Evolutionary conservation across 2,797 vertebrate genomes (phyloP), one percentile per base, ranked within the genome.

Genomic region (Sandelia bainsii): DNA sequence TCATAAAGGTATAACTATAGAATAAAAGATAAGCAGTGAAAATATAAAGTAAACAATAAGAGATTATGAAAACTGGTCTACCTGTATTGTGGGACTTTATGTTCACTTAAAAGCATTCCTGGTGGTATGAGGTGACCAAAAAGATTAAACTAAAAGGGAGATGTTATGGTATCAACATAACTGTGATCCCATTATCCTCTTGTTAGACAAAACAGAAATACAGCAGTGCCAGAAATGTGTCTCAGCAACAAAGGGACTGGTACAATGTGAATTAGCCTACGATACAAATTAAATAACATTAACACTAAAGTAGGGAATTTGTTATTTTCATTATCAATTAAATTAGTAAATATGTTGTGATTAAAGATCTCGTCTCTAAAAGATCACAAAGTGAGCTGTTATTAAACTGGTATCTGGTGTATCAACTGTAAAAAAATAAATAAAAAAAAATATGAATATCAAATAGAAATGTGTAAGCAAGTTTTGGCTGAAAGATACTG

Each of bases 151-250:
- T 42, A 27, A 53, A n/a, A 56, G 13, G 11, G 34, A n/a, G 8
- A 51, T 3, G 32, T 64, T 77, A 54, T 45, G 4, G 29, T 62
- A 34, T 68, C 54, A 54, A 12, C 34, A 52, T 7, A 20, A 46
- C 14, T 75, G 42, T 74, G 27, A 69, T 61, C 50, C 13, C 61
- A 62, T 65, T 25, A 69, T 48, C 10, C 17, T 54, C 45, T 45
- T 45, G 56, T 66, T 20, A 62, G 51, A 77, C 9, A 59, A 76
- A 70, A 75, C 54, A 45, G 23, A 62, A 60, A 75, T 37, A 56
- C 9, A 65, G 23, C 40, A 16, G 49, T 42, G 63, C 10, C 44
- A 48, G 67, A 48, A 22, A 53, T 8, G 10, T 27, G 53, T 29
- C 42, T 58, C 16, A 46, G 53, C 53, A 45, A 53, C 42, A 71